phyloP scores from a whole-genome alignment of 2,113 vertebrate genomes.

The Cebidichthys violaceus region DNA sequence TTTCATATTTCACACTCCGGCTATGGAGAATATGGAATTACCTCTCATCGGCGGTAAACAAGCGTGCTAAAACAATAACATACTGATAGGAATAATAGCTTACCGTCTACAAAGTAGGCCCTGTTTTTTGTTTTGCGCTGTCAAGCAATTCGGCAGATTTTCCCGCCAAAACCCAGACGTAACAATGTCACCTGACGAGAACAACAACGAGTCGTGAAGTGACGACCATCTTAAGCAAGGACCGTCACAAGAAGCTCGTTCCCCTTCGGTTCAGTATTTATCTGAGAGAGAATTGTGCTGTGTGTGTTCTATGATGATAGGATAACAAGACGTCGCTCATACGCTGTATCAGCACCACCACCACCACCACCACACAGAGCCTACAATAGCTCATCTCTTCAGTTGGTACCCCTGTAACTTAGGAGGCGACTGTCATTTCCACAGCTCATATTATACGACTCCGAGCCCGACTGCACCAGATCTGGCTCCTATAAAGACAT shows the following conservation, averaged over 20 bases:
- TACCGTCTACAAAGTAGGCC: not conserved
- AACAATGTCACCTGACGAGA: no score
- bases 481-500: constrained; percentile 86
- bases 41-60: constrained; percentile 85
- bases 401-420: constrained; percentile 29
- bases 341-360: not conserved
- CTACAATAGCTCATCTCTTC: constrained; percentile 46
- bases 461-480: constrained; percentile 69
- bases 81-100: not conserved
- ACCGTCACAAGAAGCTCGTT: not conserved
- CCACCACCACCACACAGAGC: constrained; percentile 17
- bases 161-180: no score
- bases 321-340: not conserved
- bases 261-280: not conserved
- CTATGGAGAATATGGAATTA: constrained; percentile 83
- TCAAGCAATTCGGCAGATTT: not conserved
- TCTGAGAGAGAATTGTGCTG: not conserved
- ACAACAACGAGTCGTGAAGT: no score
- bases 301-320: not conserved
- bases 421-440: constrained; percentile 64
- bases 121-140: not conserved
- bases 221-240: not conserved
- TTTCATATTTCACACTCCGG: constrained; percentile 78
- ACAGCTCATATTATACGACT: constrained; percentile 65
- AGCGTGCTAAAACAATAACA: constrained; percentile 61